Evolutionary conservation across 2,888 invertebrate species (phyloP), one percentile per base, ranked within the genome.

Genomic region (Morpho deidamia): DNA sequence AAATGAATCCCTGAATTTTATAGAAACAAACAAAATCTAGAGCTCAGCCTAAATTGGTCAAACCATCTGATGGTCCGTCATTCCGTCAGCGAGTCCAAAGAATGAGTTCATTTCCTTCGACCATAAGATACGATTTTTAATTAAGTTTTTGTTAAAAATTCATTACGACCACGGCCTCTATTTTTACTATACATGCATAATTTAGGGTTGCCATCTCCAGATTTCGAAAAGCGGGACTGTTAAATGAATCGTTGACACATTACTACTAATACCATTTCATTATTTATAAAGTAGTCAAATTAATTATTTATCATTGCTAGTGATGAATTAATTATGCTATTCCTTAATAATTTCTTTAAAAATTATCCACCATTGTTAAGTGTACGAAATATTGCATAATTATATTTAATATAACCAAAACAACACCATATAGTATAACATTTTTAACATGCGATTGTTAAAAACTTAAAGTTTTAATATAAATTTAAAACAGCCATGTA

Each of bases 91-190:
- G 86, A 83, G 71, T 72, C 76, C 78, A 70, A 81, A 83, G 86
- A 87, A 89, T 87, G 88, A 87, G 88, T 88, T 89, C 88, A 89
- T 89, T 89, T 89, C 88, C 88, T 88, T 82, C 81, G 82, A 83
- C 81, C 85, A 82, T 78, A 79, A 86, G 87, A 88, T 86, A 88
- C 84, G 79, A 83, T 87, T 87, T 89, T 89, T 88, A 89, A 89
- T 89, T 89, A 89, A 86, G 87, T 88, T 88, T 89, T 87, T 87
- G 87, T 86, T 88, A 81, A 82, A 87, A 89, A 85, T 81, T 84
- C 86, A 88, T 88, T 86, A 86, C 81, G 70, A 71, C 78, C 77
- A 78, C 75, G 77, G 70, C 71, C 71, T 76, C 69, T 69, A 63
- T 74, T 55, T 56, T 67, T 69, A 72, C 72, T 76, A 23, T 23